Evolutionary conservation across 2,797 vertebrate genomes (phyloP).

Genomic region (Sarcoramphus papa): DNA sequence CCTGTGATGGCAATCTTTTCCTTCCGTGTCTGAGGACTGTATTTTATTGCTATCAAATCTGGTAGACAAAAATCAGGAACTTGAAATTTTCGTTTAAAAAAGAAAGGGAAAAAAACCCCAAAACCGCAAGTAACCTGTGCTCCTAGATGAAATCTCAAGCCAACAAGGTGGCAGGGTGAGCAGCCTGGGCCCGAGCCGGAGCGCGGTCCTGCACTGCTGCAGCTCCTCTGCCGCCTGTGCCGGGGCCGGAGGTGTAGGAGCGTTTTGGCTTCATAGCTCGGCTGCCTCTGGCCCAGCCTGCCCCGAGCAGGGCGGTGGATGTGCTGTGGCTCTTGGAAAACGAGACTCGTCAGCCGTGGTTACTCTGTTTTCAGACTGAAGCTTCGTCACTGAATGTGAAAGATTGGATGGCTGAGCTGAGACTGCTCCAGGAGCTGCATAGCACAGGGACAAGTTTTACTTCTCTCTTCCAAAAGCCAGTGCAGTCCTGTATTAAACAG

Average conservation of each 20-base stretch:
- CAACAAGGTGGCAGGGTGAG: background rate
- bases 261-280: rapidly evolving
- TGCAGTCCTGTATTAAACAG: background rate
- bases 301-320: background rate
- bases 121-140: background rate
- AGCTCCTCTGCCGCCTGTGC: background rate
- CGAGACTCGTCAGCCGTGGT: rapidly evolving
- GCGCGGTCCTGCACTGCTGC: background rate
- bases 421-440: background rate
- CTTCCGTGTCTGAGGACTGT: background rate
- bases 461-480: background rate
- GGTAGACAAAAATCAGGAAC: background rate
- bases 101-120: rapidly evolving
- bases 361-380: background rate
- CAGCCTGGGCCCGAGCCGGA: background rate
- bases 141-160: background rate
- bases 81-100: background rate
- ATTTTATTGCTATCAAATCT: background rate
- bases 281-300: rapidly evolving
- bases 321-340: background rate
- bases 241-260: background rate
- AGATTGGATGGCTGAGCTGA: background rate
- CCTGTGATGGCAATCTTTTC: background rate
- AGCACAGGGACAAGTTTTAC: background rate
- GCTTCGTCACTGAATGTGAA: background rate